Base-by-base conservation (phyloP, 2,113 vertebrate species). In the Catagonus wagneri region DNA sequence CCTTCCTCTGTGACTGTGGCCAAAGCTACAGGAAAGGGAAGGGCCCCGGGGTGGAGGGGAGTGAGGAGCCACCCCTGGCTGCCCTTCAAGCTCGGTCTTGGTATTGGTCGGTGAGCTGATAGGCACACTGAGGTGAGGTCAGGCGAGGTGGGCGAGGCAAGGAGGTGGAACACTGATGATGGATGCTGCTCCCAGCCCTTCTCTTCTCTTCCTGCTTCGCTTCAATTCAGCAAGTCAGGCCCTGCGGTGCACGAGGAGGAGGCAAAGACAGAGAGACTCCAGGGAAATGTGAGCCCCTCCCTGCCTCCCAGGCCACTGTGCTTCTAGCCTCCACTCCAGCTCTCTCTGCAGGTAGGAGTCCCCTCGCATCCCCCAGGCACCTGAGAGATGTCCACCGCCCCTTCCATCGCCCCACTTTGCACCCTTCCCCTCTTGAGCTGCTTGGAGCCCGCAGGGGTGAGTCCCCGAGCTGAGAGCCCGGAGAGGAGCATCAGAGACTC, bases 141-240 rank as follows among this genome's bases (percentile, higher is more conserved):
- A 76, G 83, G 60, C 0, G 3, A 20, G 68, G 15, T 2, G 7
- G 7, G 14, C 15, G 2, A 39, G 54, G 50, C 32, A 10, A 71
- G 44, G 36, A 16, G 27, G 60, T n/a, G 4, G 14, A 78, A 5
- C 23, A 11, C 1, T 81, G 19, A 2, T 0, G 7, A 61, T 0
- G 27, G 58, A 34, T 12, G 6, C 15, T 2, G 16, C 34, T 61
- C 16, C 34, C 44, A 32, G 27, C 72, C 58, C 50, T 80, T 85
- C 60, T 50, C 32, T 81, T 60, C 74, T 39, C 16, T 25, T 60
- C 58, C 34, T 32, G 74, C 72, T 86, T 87, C n/a, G 7, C 29
- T 72, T 66, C 36, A 36, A 15, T 27, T 92, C 63, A 44, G 50
- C 22, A 13, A 90, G 80, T 36, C 39, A 44, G 39, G 27, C 22